A percentile compares a stretch with the other conserved stretches of the same genome.
Conservation (phyloP, 2,113 vertebrate genomes). For the Lycocorax pyrrhopterus region DNA sequence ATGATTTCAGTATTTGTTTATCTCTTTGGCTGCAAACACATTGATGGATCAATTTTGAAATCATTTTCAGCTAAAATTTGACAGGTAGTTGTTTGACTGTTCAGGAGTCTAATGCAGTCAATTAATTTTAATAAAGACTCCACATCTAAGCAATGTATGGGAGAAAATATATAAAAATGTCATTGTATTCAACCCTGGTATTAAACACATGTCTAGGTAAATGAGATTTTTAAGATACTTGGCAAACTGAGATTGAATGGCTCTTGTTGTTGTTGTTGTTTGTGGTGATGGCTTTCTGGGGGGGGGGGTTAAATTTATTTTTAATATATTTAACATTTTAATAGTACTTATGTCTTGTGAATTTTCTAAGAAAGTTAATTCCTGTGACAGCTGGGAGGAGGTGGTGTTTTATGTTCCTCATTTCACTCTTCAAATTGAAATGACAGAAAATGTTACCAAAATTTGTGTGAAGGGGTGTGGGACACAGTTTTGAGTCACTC, state of each 20-base stretch:
- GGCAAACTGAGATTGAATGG: neutral
- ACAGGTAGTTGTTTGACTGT: neutral
- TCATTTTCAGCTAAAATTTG: neutral
- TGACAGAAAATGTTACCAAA: neutral
- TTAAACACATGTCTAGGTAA: neutral
- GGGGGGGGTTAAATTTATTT: neutral
- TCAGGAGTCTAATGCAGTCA: neutral
- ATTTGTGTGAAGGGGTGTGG: neutral
- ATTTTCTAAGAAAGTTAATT: neutral
- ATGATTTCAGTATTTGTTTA: neutral
- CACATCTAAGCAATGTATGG: neutral
- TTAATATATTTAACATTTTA: neutral
- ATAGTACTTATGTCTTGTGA: neutral
- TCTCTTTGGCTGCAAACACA: neutral
- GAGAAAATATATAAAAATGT: neutral
- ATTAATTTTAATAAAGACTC: neutral
- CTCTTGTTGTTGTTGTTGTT: neutral
- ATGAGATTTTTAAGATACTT: neutral
- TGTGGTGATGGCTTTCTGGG: neutral
- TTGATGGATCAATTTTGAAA: neutral
- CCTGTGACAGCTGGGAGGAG: neutral
- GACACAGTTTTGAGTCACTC: neutral
- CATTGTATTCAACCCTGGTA: neutral
- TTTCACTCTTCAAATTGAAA: neutral
- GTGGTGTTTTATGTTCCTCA: neutral